A percentile compares a stretch with the other conserved stretches of the same genome.
Conservation (phyloP, 2,888 invertebrate genomes). For the Cephus pulcher region DNA sequence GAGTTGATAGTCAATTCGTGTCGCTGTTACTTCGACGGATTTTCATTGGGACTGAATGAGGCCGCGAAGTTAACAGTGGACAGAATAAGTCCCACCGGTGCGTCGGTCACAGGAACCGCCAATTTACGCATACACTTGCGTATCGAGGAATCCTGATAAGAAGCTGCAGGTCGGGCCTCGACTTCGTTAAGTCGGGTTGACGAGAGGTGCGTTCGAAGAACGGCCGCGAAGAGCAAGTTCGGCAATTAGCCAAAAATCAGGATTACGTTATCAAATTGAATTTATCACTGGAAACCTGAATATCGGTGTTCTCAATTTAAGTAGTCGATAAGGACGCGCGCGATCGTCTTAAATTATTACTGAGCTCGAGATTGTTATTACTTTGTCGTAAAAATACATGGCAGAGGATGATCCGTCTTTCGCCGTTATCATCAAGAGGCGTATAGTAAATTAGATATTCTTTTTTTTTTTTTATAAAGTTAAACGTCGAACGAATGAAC, state of each 20-base stretch:
- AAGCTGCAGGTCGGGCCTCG: constrained; percentile 7
- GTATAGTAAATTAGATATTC: neutral
- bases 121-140: neutral
- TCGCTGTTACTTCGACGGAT: constrained; percentile 15
- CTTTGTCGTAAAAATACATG: neutral
- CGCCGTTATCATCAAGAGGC: neutral
- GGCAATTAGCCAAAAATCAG: constrained; percentile 6
- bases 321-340: neutral
- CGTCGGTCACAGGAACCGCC: neutral
- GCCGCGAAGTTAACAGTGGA: neutral
- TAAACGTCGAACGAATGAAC: neutral
- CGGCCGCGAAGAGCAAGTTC: neutral
- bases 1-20: constrained; percentile 24
- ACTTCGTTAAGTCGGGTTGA: constrained; percentile 6
- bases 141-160: neutral
- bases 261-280: neutral
- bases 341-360: constrained; percentile 6
- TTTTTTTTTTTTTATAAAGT: neutral
- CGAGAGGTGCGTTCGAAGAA: constrained; percentile 1
- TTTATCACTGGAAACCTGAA: constrained; percentile 1
- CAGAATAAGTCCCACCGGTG: neutral
- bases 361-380: neutral
- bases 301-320: constrained; percentile 2
- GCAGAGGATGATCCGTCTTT: neutral
- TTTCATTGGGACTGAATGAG: neutral